Base-by-base conservation (phyloP, 2,113 vertebrate genomes). In the Psettodes erumei region DNA sequence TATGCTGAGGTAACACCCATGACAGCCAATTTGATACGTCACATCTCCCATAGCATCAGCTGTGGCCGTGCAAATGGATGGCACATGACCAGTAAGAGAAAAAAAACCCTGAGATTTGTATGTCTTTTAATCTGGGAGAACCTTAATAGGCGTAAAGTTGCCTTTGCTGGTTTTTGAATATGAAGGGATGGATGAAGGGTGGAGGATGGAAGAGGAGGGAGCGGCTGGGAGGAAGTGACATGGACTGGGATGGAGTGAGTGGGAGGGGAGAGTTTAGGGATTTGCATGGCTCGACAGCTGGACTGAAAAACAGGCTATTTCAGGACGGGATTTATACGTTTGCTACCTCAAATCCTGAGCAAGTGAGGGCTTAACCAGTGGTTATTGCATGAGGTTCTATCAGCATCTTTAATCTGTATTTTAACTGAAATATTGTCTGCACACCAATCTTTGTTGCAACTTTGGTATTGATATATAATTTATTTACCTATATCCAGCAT, bases 241-340 rank as follows among this genome's bases (percentile, higher is more conserved):
- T 79, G 81, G 86, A 45, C 72, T 27, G 73, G 88, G 88, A 86
- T 86, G 77, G 82, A 81, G 65, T 37, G 83, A 85, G 89, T 88
- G 87, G 90, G 90, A 88, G 90, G 89, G 80, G 79, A 83, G 87
- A 88, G 92, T 84, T 90, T 72, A 82, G 91, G 92, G 93, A 93
- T 93, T 93, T 93, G 87, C 83, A 75, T 86, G 87, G 90, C 86
- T 86, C 60, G 84, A 93, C 92, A 93, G 90, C 92, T 93, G 93
- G 92, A 90, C 91, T 85, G 89, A 92, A 91, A 90, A 92, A 90
- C 89, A 85, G 81, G 88, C 92, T 94, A 93, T 93, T 92, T 94
- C 90, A 86, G 92, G 92, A 91, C 43, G 30, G 92, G 93, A 93
- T 93, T 94, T 94, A 88, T 90, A 90, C 75, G 82, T 93, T 90